Percentiles rank a stretch among this genome's conserved stretches.
Conservation (phyloP, 2,113 vertebrate species). For the Myrmophylax atrothorax region DNA sequence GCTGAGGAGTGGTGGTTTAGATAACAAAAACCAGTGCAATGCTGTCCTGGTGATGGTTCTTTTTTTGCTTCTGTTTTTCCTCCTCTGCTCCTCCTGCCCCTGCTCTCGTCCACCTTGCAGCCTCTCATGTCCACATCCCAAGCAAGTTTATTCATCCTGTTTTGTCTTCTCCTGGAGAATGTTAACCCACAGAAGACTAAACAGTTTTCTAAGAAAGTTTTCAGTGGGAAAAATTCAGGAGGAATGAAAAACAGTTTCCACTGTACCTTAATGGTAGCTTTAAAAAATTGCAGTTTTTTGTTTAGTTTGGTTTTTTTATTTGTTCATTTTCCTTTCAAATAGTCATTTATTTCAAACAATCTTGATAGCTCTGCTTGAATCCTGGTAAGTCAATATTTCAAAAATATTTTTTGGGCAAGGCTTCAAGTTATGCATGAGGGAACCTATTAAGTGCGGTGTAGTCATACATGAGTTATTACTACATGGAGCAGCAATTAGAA, state of each 20-base stretch:
- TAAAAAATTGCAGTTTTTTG: not conserved
- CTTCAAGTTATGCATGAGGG: not conserved
- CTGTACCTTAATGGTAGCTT: not conserved
- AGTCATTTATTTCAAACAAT: not conserved
- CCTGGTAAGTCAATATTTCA: not conserved
- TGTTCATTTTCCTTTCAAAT: not conserved
- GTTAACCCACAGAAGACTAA: not conserved
- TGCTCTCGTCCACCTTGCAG: fast-evolving
- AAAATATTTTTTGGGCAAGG: not conserved
- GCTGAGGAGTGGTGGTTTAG: not conserved
- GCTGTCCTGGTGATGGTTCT: not conserved
- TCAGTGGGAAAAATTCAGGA: not conserved
- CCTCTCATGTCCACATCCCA: fast-evolving
- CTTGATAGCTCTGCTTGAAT: not conserved
- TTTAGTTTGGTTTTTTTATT: not conserved
- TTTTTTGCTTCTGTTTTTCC: not conserved
- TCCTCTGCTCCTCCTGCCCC: not conserved
- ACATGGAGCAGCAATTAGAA: not conserved
- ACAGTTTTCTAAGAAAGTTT: not conserved
- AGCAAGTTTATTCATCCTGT: not conserved
- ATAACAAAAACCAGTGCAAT: fast-evolving
- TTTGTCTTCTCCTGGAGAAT: not conserved
- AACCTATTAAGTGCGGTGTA: not conserved
- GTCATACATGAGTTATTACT: not conserved
- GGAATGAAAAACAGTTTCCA: not conserved